Evolutionary conservation across 1,140 invertebrate species (phyloP).

Genomic region (Maconellicoccus hirsutus): DNA sequence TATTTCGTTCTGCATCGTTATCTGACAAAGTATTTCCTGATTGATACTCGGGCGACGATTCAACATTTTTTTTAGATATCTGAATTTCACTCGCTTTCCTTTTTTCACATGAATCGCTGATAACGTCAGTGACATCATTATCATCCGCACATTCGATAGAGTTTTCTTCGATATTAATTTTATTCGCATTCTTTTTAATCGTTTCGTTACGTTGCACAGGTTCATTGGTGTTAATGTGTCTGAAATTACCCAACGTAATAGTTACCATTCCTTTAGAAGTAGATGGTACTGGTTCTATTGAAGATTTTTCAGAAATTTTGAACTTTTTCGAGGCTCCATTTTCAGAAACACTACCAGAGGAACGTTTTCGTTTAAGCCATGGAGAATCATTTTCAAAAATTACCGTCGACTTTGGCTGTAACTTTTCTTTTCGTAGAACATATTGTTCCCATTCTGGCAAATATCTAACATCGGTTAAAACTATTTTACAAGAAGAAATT

Average conservation of each 20-base stretch:
- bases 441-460: background rate
- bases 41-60: too few relatives aligned
- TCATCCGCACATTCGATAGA: too few relatives aligned
- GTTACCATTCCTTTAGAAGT: background rate
- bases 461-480: background rate
- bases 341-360: background rate
- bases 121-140: too few relatives aligned
- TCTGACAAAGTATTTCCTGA: too few relatives aligned
- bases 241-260: background rate
- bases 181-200: too few relatives aligned
- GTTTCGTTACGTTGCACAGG: too few relatives aligned
- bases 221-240: background rate
- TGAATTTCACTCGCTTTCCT: too few relatives aligned
- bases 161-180: too few relatives aligned
- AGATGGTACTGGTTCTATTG: background rate
- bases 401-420: background rate
- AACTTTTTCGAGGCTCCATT: too few relatives aligned
- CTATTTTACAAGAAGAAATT: background rate
- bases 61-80: too few relatives aligned
- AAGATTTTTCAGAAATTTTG: background rate
- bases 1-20: too few relatives aligned
- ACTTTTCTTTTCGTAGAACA: background rate
- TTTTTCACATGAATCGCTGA: too few relatives aligned
- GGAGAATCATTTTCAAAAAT: background rate
- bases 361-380: background rate